phyloP scores from a whole-genome alignment of 2,113 vertebrate species.

The Psilopogon haemacephalus region DNA sequence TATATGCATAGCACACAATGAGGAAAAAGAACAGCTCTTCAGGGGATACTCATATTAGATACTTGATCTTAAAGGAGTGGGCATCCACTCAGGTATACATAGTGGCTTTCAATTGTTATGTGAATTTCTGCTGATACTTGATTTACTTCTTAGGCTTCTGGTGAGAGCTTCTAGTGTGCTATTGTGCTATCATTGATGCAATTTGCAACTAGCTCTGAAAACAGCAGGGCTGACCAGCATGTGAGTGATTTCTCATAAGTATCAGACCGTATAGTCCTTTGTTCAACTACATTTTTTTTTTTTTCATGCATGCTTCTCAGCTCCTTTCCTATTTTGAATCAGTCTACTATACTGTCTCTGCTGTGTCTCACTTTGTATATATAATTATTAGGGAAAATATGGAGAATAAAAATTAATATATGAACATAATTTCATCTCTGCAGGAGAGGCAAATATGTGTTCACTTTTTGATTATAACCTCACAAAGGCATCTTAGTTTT shows the following conservation, averaged over 20 bases:
- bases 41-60: neutral
- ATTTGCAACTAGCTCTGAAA: neutral
- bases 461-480: neutral
- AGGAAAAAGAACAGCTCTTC: neutral
- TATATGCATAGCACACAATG: neutral
- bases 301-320: fast-evolving
- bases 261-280: neutral
- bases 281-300: fast-evolving
- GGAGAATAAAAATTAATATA: neutral
- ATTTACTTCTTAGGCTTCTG: neutral
- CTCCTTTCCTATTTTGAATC: neutral
- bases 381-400: neutral
- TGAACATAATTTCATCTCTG: neutral
- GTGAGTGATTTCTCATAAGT: neutral
- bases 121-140: neutral
- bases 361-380: neutral
- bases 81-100: fast-evolving
- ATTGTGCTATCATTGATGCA: neutral
- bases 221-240: neutral
- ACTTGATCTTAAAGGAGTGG: neutral
- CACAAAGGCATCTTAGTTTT: neutral
- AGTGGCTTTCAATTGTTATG: fast-evolving
- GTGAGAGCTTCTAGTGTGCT: neutral
- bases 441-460: neutral
- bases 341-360: neutral